Percentiles rank a stretch among this genome's conserved stretches.
These are phyloP conservation scores for Morone saxatilis DNA, from an alignment of 2,113 vertebrate genomes.

Conservation along the genomic window DNA sequence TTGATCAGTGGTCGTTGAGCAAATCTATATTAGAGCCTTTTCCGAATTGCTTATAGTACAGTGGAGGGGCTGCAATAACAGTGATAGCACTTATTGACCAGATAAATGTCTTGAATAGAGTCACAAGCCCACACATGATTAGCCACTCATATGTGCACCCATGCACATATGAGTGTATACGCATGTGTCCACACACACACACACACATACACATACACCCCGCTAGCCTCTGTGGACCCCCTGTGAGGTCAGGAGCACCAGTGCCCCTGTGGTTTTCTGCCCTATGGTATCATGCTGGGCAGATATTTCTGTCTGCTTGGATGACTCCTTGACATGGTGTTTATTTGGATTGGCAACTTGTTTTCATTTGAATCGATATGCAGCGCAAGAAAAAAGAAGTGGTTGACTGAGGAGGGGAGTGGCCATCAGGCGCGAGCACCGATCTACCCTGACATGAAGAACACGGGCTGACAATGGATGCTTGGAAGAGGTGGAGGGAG, in stretches of 20 bases:
- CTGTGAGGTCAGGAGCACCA: conserved; percentile 73
- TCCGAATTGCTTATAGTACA: conserved; percentile 52
- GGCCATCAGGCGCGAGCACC: conserved; percentile 26
- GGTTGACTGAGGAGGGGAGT: conserved; percentile 63
- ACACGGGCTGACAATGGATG: conserved; percentile 44
- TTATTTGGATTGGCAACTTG: conserved; percentile 89
- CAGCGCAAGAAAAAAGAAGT: conserved; percentile 49
- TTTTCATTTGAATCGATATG: conserved; percentile 85
- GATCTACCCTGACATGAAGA: conserved; percentile 64
- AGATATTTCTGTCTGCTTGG: conserved; percentile 85
- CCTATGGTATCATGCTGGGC: conserved; percentile 83
- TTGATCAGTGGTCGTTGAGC: conserved; percentile 38
- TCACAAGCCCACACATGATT: conserved; percentile 74
- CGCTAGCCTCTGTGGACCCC: conserved; percentile 59
- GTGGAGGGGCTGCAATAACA: conserved; percentile 61
- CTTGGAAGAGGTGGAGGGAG: conserved; percentile 14
- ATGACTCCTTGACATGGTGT: conserved; percentile 87
- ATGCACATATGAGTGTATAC: conserved; percentile 62
- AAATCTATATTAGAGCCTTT: conserved; percentile 54
- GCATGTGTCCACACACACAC: conserved; percentile 54
- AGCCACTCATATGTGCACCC: conserved; percentile 72
- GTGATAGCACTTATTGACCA: conserved; percentile 72
- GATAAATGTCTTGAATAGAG: conserved; percentile 77
- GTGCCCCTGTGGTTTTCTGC: conserved; percentile 72
- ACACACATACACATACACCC: conserved; percentile 59